Conservation (phyloP, 92 coral and sea anemone genomes). For the Hydrozoanthus gracilis region DNA sequence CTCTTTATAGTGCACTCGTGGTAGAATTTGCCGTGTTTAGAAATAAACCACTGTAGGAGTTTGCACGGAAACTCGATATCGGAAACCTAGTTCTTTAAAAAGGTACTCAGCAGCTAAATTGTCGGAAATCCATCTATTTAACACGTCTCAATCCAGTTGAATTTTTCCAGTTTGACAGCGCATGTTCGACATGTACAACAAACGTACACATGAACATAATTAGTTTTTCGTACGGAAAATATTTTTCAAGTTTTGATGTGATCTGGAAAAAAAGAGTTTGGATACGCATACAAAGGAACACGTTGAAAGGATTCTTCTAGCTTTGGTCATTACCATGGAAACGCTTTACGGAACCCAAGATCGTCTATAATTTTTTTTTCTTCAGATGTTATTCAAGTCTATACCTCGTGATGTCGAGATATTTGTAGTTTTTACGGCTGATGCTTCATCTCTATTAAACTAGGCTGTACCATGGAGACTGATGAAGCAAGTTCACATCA, state of each 20-base stretch:
- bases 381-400: background rate
- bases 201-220: background rate
- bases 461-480: too few species aligned
- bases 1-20: background rate
- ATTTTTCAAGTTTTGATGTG: background rate
- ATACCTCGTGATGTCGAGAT: background rate
- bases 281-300: background rate
- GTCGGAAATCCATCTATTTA: background rate
- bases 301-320: background rate
- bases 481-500: too few species aligned
- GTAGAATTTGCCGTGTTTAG: background rate
- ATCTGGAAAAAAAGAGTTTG: background rate
- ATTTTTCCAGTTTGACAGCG: background rate
- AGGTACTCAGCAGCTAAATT: background rate
- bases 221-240: background rate
- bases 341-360: background rate
- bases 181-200: background rate
- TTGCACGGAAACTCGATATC: constrained; percentile 32
- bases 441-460: too few species aligned
- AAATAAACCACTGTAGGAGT: background rate
- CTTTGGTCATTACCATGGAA: background rate
- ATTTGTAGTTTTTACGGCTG: background rate
- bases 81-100: background rate
- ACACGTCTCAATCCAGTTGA: background rate
- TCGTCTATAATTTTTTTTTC: background rate